These are phyloP conservation scores for Megalops cyprinoides DNA, from an alignment of 2,797 vertebrate species.

Conservation along the genomic window DNA sequence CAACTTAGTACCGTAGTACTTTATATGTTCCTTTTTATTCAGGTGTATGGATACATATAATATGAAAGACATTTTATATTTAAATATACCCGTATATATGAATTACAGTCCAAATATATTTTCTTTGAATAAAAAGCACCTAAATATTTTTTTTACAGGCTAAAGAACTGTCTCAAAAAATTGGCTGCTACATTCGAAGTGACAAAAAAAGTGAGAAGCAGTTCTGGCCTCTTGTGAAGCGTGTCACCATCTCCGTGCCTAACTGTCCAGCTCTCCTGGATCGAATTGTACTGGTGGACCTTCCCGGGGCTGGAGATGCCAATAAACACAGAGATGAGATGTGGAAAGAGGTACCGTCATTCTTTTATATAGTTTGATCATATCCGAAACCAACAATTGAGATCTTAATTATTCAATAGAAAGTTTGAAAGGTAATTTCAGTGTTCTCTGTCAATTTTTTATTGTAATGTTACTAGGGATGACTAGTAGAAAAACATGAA, in stretches of 20 bases:
- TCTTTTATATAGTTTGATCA: neutral
- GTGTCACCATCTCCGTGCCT: constrained; percentile 18
- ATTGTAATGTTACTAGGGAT: no score
- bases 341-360: constrained; percentile 19
- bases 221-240: constrained; percentile 28
- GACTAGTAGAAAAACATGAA: no score
- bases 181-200: constrained; percentile 25
- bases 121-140: neutral
- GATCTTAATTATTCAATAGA: no score
- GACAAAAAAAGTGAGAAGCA: neutral
- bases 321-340: constrained; percentile 26
- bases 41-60: no score
- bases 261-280: constrained; percentile 15
- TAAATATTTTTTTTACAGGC: neutral
- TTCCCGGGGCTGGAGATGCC: constrained; percentile 30
- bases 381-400: no score
- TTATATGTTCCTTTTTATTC: no score
- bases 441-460: no score
- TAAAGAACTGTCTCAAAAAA: neutral
- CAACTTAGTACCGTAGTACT: no score
- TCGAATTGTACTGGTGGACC: constrained; percentile 26
- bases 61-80: no score
- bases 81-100: no score
- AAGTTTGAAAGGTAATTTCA: no score
- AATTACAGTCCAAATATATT: no score